phyloP scores from a whole-genome alignment of 2,113 vertebrate species.

The Cephalopterus ornatus region DNA sequence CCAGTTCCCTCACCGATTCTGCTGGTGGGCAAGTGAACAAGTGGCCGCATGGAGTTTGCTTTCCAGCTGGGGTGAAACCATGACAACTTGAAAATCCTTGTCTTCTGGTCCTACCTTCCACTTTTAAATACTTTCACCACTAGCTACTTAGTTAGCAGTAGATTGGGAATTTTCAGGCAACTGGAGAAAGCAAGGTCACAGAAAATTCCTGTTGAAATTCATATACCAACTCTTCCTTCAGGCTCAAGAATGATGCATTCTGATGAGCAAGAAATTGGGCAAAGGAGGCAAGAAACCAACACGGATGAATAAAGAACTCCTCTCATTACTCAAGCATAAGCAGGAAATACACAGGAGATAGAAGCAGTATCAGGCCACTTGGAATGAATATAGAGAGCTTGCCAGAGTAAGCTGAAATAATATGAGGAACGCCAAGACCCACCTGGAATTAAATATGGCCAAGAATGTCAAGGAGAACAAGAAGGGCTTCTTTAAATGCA shows the following conservation, averaged over 20 bases:
- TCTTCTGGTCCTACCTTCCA: background rate
- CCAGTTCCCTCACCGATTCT: fast-evolving
- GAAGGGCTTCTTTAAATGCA: background rate
- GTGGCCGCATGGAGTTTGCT: background rate
- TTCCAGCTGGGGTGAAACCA: background rate
- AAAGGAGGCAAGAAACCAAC: background rate
- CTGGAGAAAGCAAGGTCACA: background rate
- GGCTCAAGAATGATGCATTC: background rate
- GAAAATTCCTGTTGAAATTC: background rate
- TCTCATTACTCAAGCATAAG: background rate
- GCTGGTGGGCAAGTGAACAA: fast-evolving
- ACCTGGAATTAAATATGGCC: background rate
- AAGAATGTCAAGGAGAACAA: background rate
- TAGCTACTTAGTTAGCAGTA: background rate
- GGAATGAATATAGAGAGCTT: background rate
- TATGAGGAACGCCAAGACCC: background rate
- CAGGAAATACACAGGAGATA: background rate
- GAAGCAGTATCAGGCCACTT: background rate
- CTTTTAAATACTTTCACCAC: background rate
- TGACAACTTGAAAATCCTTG: background rate
- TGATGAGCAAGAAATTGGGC: background rate
- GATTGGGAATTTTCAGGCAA: background rate
- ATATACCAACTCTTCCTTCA: background rate
- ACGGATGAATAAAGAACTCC: background rate
- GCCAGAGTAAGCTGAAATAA: background rate